Evolutionary conservation across 1,140 invertebrate species (phyloP), one percentile per base, ranked within the genome.

Genomic region (Stegodyphus mimosarum): DNA sequence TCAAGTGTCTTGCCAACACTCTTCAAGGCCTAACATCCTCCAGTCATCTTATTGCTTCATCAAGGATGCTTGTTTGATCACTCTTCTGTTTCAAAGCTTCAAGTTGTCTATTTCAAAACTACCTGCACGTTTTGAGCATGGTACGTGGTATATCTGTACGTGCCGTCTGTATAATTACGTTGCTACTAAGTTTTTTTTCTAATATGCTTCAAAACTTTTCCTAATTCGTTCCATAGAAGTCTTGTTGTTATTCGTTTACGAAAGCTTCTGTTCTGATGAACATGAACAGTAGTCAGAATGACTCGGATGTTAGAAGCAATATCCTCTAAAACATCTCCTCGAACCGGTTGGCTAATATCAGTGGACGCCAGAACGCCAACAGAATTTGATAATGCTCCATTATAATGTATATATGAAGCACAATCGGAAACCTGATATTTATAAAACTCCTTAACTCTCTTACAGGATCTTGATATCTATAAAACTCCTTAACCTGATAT

Each of bases 331-430:
- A 49, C 33, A 9, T 74, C 72, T 55, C 51, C 53, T 55, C 53
- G 50, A 74, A 55, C 51, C 11, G 3, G 6, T 55, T 74, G 72
- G 52, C 50, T 17, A 53, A 74, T 53, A 53, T 55, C 52, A 74
- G 72, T 53, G n/a, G 72, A 74, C 18, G 53, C 1, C 18, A 74
- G 53, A 53, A 74, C 53, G 51, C 63, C 74, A 60, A 63, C 60
- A 6, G 6, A 7, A 48, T 76, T 64, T 76, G 33, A 63, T 7
- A 76, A 49, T 63, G 55, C 63, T 55, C 72, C 51, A 55, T 52
- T 55, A 74, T 74, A 74, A 53, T 52, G 72, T 10, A 74, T 74
- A 18, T 74, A 74, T 74, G 71, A 74, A 17, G 10, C 6, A 74
- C 72, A 74, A 74, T 74, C 51, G 49, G 50, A 18, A 9, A 0